A percentile compares a stretch with the other conserved stretches of the same genome.
Conservation (phyloP, 2,797 vertebrate genomes). For the Parauchenoglanis ngamensis region DNA sequence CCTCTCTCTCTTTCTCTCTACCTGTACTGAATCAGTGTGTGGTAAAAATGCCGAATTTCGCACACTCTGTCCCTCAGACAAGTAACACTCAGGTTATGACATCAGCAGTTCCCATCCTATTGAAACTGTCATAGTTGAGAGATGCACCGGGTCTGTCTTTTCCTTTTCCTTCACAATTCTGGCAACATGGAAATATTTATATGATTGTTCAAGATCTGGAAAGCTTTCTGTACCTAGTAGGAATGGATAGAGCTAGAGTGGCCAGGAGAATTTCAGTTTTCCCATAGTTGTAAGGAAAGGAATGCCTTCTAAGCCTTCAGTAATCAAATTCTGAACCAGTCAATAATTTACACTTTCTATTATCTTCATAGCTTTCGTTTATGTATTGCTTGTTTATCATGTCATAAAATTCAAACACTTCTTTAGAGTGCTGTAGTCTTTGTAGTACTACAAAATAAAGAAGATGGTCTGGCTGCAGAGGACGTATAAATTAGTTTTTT, state of each 20-base stretch:
- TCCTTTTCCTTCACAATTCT: conserved; percentile 17
- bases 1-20: conserved; percentile 2
- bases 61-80: conserved; percentile 34
- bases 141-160: conserved; percentile 7
- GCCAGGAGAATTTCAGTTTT: neutral
- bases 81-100: conserved; percentile 49
- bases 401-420: conserved; percentile 1
- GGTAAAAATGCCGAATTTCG: conserved; percentile 34
- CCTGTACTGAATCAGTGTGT: conserved; percentile 10
- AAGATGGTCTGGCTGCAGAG: neutral
- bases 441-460: neutral
- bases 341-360: neutral
- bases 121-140: conserved; percentile 47
- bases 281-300: neutral
- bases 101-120: conserved; percentile 45
- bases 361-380: neutral
- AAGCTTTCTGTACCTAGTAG: neutral
- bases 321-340: neutral
- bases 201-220: neutral
- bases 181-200: neutral
- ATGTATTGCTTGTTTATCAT: conserved; percentile 26
- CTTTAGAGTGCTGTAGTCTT: neutral
- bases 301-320: neutral
- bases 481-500: neutral
- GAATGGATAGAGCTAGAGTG: neutral